These are phyloP conservation scores for Takifugu bimaculatus DNA, from an alignment of 2,113 vertebrate genomes.

Conservation along the genomic window DNA sequence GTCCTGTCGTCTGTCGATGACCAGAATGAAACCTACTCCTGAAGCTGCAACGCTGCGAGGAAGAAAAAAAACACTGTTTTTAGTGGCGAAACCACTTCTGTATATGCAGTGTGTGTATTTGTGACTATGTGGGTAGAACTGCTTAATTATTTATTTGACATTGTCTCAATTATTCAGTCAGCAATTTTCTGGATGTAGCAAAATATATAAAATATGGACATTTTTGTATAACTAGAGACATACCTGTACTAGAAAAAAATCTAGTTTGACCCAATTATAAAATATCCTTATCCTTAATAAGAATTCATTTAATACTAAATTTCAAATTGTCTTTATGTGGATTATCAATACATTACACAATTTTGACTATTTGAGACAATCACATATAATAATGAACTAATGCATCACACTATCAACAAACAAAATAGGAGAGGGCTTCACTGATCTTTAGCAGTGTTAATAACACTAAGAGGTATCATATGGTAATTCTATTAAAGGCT, in stretches of 20 bases:
- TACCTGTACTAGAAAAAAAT: neutral
- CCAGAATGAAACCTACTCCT: conserved; percentile 92
- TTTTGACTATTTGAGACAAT: too few relatives aligned
- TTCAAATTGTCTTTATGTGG: neutral
- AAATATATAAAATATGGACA: too few relatives aligned
- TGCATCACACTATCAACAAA: too few relatives aligned
- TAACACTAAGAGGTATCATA: neutral
- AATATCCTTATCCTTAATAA: neutral
- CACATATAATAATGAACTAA: too few relatives aligned
- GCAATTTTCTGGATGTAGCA: too few relatives aligned
- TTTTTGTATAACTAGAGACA: too few relatives aligned
- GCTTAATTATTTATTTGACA: too few relatives aligned
- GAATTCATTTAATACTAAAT: neutral
- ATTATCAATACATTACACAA: too few relatives aligned
- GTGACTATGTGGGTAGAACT: too few relatives aligned
- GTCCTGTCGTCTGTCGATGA: conserved; percentile 97
- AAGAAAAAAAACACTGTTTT: conserved; percentile 8
- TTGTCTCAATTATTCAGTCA: too few relatives aligned
- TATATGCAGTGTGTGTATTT: neutral
- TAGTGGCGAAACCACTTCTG: neutral
- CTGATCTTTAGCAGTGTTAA: too few relatives aligned
- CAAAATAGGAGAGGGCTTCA: too few relatives aligned
- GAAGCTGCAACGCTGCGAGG: conserved; percentile 82
- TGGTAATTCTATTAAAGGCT: neutral
- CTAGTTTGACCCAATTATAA: neutral